Base-by-base conservation (phyloP, 2,113 vertebrate species). In the Tor tambroides region DNA sequence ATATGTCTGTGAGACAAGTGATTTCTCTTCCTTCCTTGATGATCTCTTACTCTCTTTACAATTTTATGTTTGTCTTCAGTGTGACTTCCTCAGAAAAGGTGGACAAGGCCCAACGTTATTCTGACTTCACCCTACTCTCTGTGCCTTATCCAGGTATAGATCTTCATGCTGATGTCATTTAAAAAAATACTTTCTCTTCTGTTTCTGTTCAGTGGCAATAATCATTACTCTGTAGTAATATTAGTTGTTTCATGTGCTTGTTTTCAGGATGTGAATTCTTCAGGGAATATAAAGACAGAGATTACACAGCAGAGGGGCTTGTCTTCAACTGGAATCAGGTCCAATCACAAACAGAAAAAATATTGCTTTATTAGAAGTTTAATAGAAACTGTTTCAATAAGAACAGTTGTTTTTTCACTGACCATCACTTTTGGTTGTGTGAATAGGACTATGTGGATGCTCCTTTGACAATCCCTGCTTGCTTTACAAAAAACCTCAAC, bases 271-370 rank as follows among this genome's bases (percentile, higher is more conserved):
- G 98, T 96, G 98, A 99, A 93, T 99, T 99, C 95, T 99, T 99
- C 95, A 99, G 97, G 90, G 97, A 99, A 87, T 99, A 99, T 94
- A 99, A 98, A 94, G 98, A 99, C 83, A 93, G 97, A 71, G 97
- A 98, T 94, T 99, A 99, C 91, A 96, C 95, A 76, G 98, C 98
- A 0, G 98, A 99, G 92, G 98, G 98, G 83, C 97, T 99, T 83
- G 95, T 99, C 87, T 99, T 99, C 93, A 99, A 99, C 96, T 99
- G 98, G 98, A 99, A 99, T 92, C 98, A 99, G 98, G 98, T 98
- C 30, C 38, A 35, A n/a, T 32, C 11, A 72, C 35, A 72, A 71
- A 71, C 67, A 32, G 15, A 6, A 5, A 56, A 56, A 21, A 56
- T 19, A 51, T 17, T 5, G 1, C 17, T 56, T 59, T 59, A 59